Evolutionary conservation across 2,888 invertebrate genomes (phyloP), one percentile per base, ranked within the genome.

Genomic region (Andrena fulva): DNA sequence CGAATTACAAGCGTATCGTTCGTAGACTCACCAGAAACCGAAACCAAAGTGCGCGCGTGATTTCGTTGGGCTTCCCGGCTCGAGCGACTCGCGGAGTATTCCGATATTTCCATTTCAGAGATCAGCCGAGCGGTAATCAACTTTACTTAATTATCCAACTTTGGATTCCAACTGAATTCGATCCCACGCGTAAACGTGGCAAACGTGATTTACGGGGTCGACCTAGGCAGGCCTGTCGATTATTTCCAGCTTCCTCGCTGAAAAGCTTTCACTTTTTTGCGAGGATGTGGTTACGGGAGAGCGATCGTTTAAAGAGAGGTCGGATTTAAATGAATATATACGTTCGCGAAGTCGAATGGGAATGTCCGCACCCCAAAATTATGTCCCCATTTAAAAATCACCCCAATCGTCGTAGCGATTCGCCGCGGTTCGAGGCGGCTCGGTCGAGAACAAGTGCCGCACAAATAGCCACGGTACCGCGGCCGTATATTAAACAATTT

Each of bases 371-470:
- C 89, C 90, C 90, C 80, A 86, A 89, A 90, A 87, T 89, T 88
- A 87, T 66, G 77, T 63, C 77, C 83, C 87, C 85, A 87, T 92
- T 92, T 91, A 88, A 92, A 92, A 90, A 83, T 86, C 89, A 73
- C 77, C 91, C 89, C 88, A 92, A 88, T 92, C 91, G 91, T 91
- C 91, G 86, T 73, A 62, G 81, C 90, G 80, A 92, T 93, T 93
- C 89, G 93, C 83, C 80, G 84, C 84, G 90, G 89, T 90, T 84
- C 86, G 85, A 85, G 87, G 86, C 82, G 72, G 70, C 84, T 86
- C 90, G 87, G 91, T 89, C 87, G 89, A 67, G 62, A 64, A 78
- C 80, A 84, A 89, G 87, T 89, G 86, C 75, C 64, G 67, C 68
- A 76, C 35, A 75, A 78, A 82, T 80, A 82, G 85, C 81, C 84